Base-by-base conservation (phyloP, 2,797 vertebrate species). In the Capromys pilorides region DNA sequence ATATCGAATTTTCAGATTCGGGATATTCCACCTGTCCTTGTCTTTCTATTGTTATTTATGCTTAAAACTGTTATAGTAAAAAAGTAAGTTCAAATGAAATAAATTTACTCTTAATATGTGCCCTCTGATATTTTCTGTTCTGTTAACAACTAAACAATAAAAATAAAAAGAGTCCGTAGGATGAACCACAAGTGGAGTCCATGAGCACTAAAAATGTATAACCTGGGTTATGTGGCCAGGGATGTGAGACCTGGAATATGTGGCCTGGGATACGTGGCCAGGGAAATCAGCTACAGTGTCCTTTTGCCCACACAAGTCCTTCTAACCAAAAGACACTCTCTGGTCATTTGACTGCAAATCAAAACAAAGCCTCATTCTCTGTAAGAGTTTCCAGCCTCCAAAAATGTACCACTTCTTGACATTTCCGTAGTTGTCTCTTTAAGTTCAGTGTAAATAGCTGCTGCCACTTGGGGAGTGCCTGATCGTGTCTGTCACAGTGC, bases 391-490 rank as follows among this genome's bases (percentile, higher is more conserved):
- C 95, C 69, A 84, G 21, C 90, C 91, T 97, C 90, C 84, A 88
- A 90, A 96, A 94, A 95, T 59, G 77, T 71, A 92, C 54, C 75
- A 69, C 88, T 75, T 88, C 82, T 84, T 97, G 97, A 97, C 97
- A 97, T 97, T 97, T 97, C 93, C 93, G 71, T 67, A 84, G 95
- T 95, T 90, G 88, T 80, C 94, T 96, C 91, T 93, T 96, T 95
- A 95, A 97, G 96, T 97, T 97, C 97, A 93, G 31, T 78, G 94
- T 96, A 97, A 97, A 94, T 96, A 92, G 93, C 95, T 90, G 85
- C 95, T 94, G 95, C 96, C 82, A 24, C 97, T 95, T 93, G 67
- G 93, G 90, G 95, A 95, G 96, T 36, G 95, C 94, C 95, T 93
- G 92, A 36, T 81, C 92, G 84, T 86, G 97, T 97, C 96, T 97